These are phyloP conservation scores for Bambusicola thoracicus DNA, from an alignment of 2,113 vertebrate species.

Conservation along the genomic window DNA sequence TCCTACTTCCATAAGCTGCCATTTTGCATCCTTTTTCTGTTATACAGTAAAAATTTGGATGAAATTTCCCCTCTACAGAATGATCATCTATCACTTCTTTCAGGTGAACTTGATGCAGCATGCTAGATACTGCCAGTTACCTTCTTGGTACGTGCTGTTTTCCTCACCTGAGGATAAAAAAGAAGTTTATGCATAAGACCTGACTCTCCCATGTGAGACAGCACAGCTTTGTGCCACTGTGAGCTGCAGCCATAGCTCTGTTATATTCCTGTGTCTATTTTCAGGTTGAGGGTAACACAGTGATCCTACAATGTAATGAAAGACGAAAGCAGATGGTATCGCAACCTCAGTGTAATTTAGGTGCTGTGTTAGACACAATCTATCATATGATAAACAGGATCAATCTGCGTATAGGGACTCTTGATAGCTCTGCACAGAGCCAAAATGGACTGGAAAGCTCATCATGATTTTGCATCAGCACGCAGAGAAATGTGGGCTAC, in stretches of 20 bases:
- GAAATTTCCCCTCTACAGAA: neutral
- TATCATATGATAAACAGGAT: constrained; percentile 43
- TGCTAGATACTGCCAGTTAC: neutral
- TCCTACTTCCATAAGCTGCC: neutral
- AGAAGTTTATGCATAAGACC: neutral
- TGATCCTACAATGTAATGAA: neutral
- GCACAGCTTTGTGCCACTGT: neutral
- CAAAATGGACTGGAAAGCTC: constrained; percentile 24
- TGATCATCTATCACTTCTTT: neutral
- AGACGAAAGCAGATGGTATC: constrained; percentile 51
- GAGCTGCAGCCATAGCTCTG: neutral
- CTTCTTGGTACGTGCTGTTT: neutral
- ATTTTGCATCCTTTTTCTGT: neutral
- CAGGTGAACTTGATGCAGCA: neutral
- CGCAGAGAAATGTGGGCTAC: neutral
- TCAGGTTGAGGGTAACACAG: constrained; percentile 18
- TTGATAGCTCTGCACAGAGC: neutral
- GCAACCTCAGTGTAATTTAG: constrained; percentile 38
- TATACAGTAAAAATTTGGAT: neutral
- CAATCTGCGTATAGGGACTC: neutral
- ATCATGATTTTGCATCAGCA: neutral
- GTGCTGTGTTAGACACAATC: neutral
- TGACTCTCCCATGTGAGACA: fast-evolving
- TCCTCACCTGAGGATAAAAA: neutral
- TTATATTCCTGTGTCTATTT: neutral